Evolutionary conservation across 1,140 invertebrate species (phyloP), one percentile per base, ranked within the genome.

Genomic region (Trissolcus basalis): DNA sequence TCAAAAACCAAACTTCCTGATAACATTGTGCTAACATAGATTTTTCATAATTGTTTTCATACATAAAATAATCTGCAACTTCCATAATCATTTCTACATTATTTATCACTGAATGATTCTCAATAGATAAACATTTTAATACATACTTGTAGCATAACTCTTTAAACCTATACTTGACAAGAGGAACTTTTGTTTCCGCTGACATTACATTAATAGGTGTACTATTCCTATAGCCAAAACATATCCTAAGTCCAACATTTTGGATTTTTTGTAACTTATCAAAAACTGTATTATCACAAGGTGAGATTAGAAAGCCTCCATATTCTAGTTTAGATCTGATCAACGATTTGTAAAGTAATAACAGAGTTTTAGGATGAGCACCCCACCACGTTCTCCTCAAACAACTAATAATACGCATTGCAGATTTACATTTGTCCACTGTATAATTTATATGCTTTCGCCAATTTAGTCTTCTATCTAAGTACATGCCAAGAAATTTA

Each of bases 331-430:
- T 60, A 1, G 60, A 70, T 58, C 65, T 64, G 4, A 78, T 70
- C 8, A 78, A 16, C 9, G 61, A n/a, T 39, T 45, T 65, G 36
- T 68, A 78, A 4, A 78, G 15, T 3, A 48, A 11, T 9, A 78
- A 45, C 1, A 78, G 44, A 4, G 41, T 53, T 39, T 9, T 41
- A 27, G 69, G 65, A 39, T 77, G 13, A 15, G 65, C 69, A 7
- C 78, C 65, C 73, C 69, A 79, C 73, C 69, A 79, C 0, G 51
- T 71, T 15, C 58, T 43, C 43, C 74, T 70, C 10, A 77, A n/a
- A 50, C 61, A 53, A 11, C 65, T 71, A 0, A 77, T 10, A 11
- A 74, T 73, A 33, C 47, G 65, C 13, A 77, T 48, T 4, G 50
- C 2, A 5, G 47, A 39, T 53, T 53, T 49, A 53, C 60, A 69